Evolutionary conservation across 1,140 invertebrate genomes (phyloP).

Genomic region (Hetaerina americana): DNA sequence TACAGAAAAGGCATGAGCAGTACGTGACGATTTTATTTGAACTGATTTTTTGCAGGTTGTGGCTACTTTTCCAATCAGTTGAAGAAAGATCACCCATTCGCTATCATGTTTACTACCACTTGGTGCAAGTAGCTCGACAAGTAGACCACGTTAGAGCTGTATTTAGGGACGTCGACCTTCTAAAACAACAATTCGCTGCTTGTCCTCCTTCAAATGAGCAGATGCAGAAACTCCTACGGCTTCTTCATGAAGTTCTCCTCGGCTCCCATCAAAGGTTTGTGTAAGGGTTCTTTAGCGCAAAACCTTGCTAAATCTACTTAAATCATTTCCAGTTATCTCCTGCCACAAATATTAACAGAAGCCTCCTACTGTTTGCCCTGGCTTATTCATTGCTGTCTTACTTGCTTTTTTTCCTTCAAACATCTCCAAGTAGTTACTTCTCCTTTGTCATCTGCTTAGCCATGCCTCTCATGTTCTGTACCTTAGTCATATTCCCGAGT

Average conservation of each 20-base stretch:
- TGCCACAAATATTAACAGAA: too few species aligned
- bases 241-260: constrained; percentile 78
- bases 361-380: too few species aligned
- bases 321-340: too few species aligned
- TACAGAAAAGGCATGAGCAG: neutral
- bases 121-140: constrained; percentile 76
- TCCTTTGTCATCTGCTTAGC: too few species aligned
- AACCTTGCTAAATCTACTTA: too few species aligned
- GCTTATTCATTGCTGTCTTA: too few species aligned
- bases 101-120: constrained; percentile 84
- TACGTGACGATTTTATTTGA: neutral
- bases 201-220: constrained; percentile 81
- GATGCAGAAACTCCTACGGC: constrained; percentile 79
- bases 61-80: constrained; percentile 81
- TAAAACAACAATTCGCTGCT: constrained; percentile 69
- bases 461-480: too few species aligned
- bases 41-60: constrained; percentile 53
- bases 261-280: constrained; percentile 49
- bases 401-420: too few species aligned
- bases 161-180: constrained; percentile 60
- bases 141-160: constrained; percentile 72
- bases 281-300: constrained; percentile 19
- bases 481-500: too few species aligned
- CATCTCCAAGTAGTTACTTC: too few species aligned
- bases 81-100: constrained; percentile 69